Percentiles rank a stretch among this genome's conserved stretches.
Evolutionary conservation across 2,888 invertebrate species (phyloP).

Genomic region (Lysandra coridon): DNA sequence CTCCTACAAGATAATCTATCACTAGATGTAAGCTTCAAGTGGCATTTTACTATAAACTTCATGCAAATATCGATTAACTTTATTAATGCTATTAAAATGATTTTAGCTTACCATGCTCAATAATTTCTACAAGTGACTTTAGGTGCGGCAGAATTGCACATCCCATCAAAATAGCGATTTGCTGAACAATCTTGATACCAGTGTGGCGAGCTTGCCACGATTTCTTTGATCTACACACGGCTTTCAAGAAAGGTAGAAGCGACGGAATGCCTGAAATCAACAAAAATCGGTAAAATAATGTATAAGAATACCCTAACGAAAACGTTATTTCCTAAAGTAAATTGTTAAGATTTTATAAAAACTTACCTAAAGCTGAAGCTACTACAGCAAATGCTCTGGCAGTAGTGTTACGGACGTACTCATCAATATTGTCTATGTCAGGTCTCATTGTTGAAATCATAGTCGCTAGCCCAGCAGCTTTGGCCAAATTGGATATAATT

Average conservation of each 20-base stretch:
- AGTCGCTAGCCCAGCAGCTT: conserved; percentile 99
- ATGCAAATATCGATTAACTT: too few species aligned
- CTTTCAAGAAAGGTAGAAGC: conserved; percentile 97
- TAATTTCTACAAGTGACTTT: conserved; percentile 98
- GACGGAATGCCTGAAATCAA: conserved; percentile 89
- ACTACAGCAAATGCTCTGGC: conserved; percentile 99
- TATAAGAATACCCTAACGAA: background rate
- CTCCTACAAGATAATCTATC: too few species aligned
- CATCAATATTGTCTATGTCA: conserved; percentile 99
- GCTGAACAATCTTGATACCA: conserved; percentile 99
- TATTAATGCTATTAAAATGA: background rate
- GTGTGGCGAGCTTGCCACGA: conserved; percentile 99
- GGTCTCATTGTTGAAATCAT: conserved; percentile 99
- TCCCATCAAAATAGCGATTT: conserved; percentile 99
- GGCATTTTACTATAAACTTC: too few species aligned
- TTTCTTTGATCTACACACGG: conserved; percentile 99
- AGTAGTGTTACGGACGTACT: conserved; percentile 99
- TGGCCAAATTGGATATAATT: conserved; percentile 99
- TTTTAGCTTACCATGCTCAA: conserved; percentile 91
- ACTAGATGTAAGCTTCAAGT: too few species aligned
- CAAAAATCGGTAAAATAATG: background rate
- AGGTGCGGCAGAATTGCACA: conserved; percentile 99
- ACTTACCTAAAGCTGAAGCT: conserved; percentile 94
- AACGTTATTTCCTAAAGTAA: background rate
- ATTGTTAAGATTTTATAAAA: background rate